Base-by-base conservation (phyloP, 2,113 vertebrate genomes). In the Triplophysa tibetana region DNA sequence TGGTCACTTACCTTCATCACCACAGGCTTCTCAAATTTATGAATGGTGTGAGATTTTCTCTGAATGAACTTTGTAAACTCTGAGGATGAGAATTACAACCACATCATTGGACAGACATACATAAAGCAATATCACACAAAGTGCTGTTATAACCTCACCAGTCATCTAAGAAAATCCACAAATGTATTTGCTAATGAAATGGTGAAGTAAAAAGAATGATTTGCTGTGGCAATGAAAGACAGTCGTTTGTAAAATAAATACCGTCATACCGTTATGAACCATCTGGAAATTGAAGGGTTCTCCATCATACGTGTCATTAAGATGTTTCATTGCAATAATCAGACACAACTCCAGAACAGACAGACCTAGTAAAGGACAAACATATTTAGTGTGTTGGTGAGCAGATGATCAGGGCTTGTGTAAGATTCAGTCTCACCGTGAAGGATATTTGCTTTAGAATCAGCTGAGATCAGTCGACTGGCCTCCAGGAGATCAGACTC, bases 21-120 rank as follows among this genome's bases (percentile, higher is more conserved):
- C 66, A 99, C 95, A 0, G 97, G 94, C 86, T 95, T 96, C 21
- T 98, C 96, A 58, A 97, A 99, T 89, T 95, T 95, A 90, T 97
- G 95, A 86, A 99, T 90, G 2, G 95, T 96, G 75, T 94, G 95
- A 0, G 95, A 94, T 82, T 97, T 98, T 85, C 97, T 94, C 69
- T 97, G 96, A 41, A 97, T 89, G 85, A 99, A 99, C 88, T 98
- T 98, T 92, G 98, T 98, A 88, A 98, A 99, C 85, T 99, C 97
- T 99, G 86, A 0, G 78, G 13, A 9, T 33, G 43, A 9, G 17
- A 65, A 76, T 13, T 4, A 38, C 33, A 38, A 38, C 6, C 33
- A 7, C 33, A 38, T 8, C 5, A 38, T 38, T 38, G 33, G 17
- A 56, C n/a, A 1, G 1, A 56, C 19, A 70, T n/a, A 23, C 33